Conservation (phyloP, 2,888 invertebrate genomes). For the Hirtodrosophila histrioides region DNA sequence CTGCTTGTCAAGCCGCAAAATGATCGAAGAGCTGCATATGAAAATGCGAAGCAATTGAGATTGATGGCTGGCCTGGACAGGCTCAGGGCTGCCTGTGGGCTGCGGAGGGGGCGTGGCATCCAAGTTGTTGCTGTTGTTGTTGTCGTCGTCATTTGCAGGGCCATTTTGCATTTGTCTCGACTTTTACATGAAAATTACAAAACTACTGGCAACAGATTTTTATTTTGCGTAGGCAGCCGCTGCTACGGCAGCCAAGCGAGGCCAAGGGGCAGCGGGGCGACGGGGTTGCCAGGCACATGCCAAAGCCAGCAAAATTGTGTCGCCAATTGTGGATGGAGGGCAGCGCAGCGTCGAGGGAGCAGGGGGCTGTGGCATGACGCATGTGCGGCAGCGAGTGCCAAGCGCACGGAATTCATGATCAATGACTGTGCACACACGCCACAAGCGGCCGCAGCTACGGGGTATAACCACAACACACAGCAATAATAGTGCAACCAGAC, state of each 20-base stretch:
- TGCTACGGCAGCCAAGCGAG: neutral
- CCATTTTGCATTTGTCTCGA: constrained; percentile 77
- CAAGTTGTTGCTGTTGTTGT: constrained; percentile 24
- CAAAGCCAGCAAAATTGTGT: constrained; percentile 75
- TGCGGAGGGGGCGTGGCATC: constrained; percentile 60
- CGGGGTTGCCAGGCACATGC: constrained; percentile 56
- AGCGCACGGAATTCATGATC: constrained; percentile 78
- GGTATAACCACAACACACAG: constrained; percentile 19
- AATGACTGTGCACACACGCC: constrained; percentile 75
- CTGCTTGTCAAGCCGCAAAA: constrained; percentile 70
- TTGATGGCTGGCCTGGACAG: constrained; percentile 69
- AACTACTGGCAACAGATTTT: constrained; percentile 71
- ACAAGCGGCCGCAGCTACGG: constrained; percentile 42
- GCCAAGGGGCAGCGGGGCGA: neutral
- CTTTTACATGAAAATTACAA: constrained; percentile 80
- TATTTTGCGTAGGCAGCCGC: constrained; percentile 61
- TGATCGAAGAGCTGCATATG: constrained; percentile 79
- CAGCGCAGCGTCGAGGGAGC: too few species aligned
- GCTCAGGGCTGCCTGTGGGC: constrained; percentile 64
- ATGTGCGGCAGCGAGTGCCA: constrained; percentile 69
- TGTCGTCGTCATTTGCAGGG: constrained; percentile 66
- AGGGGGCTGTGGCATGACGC: constrained; percentile 65
- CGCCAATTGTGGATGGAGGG: constrained; percentile 56
- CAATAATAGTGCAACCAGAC: constrained; percentile 64
- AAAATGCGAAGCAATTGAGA: constrained; percentile 80